Evolutionary conservation across 1,140 invertebrate genomes (phyloP).

Genomic region (Proctacanthus coquilletti): DNA sequence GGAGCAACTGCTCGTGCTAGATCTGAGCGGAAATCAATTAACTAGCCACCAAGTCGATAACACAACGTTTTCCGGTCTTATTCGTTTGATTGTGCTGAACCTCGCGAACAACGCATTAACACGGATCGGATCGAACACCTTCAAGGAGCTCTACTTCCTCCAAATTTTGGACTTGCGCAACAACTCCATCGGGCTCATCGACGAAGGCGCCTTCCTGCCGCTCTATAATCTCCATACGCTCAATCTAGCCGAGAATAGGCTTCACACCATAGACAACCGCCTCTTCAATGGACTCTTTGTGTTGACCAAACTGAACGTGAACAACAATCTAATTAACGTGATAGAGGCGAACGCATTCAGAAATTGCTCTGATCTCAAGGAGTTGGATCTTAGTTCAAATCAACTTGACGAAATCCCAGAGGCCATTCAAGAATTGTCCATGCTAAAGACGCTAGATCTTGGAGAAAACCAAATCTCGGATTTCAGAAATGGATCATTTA

Average conservation of each 20-base stretch:
- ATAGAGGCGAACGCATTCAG: slow-evolving; percentile 62
- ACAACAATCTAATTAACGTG: slow-evolving; percentile 57
- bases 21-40: slow-evolving; percentile 57
- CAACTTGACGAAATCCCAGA: slow-evolving; percentile 53
- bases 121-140: slow-evolving; percentile 46
- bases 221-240: slow-evolving; percentile 71
- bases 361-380: slow-evolving; percentile 63
- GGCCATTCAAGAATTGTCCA: slow-evolving; percentile 55
- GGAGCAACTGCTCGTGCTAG: slow-evolving; percentile 49
- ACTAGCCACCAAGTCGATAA: slow-evolving; percentile 48
- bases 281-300: slow-evolving; percentile 69
- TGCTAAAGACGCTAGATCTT: slow-evolving; percentile 62
- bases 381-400: slow-evolving; percentile 72
- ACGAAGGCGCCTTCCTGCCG: slow-evolving; percentile 60
- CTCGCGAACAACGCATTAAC: slow-evolving; percentile 50
- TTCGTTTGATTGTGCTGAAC: slow-evolving; percentile 50
- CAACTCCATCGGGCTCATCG: slow-evolving; percentile 59
- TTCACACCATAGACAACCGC: slow-evolving; percentile 54
- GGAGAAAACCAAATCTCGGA: slow-evolving; percentile 65
- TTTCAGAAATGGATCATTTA: slow-evolving; percentile 54
- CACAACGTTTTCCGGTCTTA: slow-evolving; percentile 50
- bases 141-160: slow-evolving; percentile 65
- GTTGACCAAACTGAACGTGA: slow-evolving; percentile 59
- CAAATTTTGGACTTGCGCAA: slow-evolving; percentile 66
- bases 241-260: slow-evolving; percentile 57